phyloP scores from a whole-genome alignment of 2,888 invertebrate genomes.

The Alcis repandata region DNA sequence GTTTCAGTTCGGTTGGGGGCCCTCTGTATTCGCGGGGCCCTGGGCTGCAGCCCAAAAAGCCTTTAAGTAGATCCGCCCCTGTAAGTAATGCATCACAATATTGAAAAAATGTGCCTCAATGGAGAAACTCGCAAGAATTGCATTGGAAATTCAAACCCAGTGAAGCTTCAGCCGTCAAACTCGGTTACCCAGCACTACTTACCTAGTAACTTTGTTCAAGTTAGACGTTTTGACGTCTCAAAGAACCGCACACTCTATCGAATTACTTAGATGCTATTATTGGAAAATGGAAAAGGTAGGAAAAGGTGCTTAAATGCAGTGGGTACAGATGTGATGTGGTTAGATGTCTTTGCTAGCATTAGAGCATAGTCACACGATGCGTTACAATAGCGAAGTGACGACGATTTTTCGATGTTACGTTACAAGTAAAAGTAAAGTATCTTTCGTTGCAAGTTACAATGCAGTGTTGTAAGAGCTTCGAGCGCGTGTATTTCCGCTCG shows the following conservation, averaged over 20 bases:
- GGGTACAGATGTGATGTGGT: not conserved
- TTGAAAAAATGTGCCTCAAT: not conserved
- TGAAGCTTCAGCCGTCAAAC: conserved; percentile 2
- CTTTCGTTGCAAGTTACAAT: too few relatives aligned
- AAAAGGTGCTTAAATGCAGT: too few relatives aligned
- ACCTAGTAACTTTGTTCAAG: conserved; percentile 5
- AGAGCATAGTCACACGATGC: not conserved
- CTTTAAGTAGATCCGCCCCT: too few relatives aligned
- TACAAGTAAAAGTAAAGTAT: too few relatives aligned
- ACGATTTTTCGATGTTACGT: too few relatives aligned
- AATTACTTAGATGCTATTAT: not conserved
- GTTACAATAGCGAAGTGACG: not conserved
- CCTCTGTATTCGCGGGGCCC: too few relatives aligned
- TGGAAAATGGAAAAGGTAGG: not conserved
- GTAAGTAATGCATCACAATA: too few relatives aligned
- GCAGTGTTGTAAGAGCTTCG: too few relatives aligned
- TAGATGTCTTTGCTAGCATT: not conserved
- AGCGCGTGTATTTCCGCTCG: too few relatives aligned
- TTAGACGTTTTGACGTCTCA: conserved; percentile 6
- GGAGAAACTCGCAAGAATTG: conserved; percentile 2
- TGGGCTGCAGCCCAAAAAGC: too few relatives aligned
- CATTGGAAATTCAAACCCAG: conserved; percentile 4
- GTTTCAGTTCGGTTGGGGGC: too few relatives aligned
- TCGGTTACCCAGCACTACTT: too few relatives aligned
- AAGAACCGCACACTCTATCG: not conserved